phyloP scores from a whole-genome alignment of 2,113 vertebrate species.

The Anthoscopus minutus region DNA sequence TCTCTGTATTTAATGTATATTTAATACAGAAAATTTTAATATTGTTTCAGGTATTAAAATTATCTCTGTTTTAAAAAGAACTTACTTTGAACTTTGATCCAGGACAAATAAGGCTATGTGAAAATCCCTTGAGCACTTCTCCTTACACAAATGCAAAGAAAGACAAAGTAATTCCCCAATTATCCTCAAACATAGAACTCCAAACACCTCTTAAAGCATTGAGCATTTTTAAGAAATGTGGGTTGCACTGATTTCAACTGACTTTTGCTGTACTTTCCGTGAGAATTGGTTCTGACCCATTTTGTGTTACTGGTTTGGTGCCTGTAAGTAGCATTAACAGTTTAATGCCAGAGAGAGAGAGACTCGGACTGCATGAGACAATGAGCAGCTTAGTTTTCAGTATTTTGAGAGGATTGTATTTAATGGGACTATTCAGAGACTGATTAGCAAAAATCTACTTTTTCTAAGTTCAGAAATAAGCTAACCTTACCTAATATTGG shows the following conservation, averaged over 20 bases:
- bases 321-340: constrained; percentile 37
- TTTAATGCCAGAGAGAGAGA: constrained; percentile 8
- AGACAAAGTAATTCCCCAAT: neutral
- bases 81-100: neutral
- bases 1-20: neutral
- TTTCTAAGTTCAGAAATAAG: neutral
- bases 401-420: constrained; percentile 27
- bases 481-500: neutral
- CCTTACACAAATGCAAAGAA: neutral
- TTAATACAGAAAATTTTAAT: neutral
- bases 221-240: neutral
- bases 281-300: neutral
- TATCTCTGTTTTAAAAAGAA: neutral
- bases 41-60: neutral
- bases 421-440: neutral
- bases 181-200: neutral
- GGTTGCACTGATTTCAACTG: neutral
- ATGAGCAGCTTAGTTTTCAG: constrained; percentile 28
- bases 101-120: neutral
- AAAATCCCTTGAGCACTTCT: neutral
- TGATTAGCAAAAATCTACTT: constrained; percentile 20
- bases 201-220: neutral
- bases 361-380: neutral
- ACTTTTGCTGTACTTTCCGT: neutral
- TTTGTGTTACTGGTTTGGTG: neutral